Base-by-base conservation (phyloP, 1,140 invertebrate genomes). In the Propsilocerus akamusi region DNA sequence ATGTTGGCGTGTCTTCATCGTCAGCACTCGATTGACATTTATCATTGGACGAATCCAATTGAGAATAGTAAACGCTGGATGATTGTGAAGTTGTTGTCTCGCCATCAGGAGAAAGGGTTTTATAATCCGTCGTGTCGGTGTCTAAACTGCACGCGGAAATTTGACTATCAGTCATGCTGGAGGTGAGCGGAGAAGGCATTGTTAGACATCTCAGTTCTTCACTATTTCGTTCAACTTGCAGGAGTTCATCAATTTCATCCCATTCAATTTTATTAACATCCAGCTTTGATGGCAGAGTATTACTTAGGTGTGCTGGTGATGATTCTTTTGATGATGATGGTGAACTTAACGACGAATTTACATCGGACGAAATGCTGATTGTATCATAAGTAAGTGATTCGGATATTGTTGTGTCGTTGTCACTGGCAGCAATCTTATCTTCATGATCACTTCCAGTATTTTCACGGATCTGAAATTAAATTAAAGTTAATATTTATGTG, bases 221-320 rank as follows among this genome's bases (percentile, higher is more conserved):
- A 23, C 77, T 61, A 55, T 75, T 74, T n/a, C 77, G 67, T 58
- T 81, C 79, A 1, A 62, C 78, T 64, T 80, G 77, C 47, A 81
- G 61, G 6, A 82, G 57, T 53, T 82, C 77, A 59, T 81, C 79
- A 14, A 81, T 61, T 56, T 82, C 80, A 59, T 83, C 79, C 77
- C 78, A 80, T 56, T 80, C 66, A 55, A 74, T 65, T 47, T 72
- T 72, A 53, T 80, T 74, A 5, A 77, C 68, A 56, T 79, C 76
- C 47, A 83, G 59, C 58, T 82, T 82, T 51, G 77, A 73, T 20
- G 80, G 80, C 49, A 83, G 58, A 11, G 78, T 80, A 22, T 73
- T 67, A 47, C 72, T 72, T 2, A 70, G 62, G 46, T 73, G 71
- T 55, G 72, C 72, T 0, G 72, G 70, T 25, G 71, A 73, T n/a